These are phyloP conservation scores for Pangasius larnaudii DNA, from an alignment of 2,797 vertebrate species.

Conservation along the genomic window DNA sequence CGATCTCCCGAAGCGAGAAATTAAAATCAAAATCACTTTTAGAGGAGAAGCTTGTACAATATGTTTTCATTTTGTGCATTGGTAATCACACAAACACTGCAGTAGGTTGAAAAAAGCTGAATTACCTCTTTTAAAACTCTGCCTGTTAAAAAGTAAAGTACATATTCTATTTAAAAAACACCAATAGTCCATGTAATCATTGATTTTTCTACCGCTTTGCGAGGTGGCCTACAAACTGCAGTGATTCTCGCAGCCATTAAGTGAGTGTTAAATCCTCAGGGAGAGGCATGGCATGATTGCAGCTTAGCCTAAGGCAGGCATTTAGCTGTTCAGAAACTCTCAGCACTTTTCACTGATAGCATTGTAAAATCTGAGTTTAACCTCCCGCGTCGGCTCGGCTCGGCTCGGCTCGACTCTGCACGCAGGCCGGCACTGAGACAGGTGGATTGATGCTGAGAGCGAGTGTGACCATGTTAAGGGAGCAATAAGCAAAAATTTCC, in stretches of 20 bases:
- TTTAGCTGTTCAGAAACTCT: slow-evolving; percentile 48
- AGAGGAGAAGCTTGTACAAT: neutral
- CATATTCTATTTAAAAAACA: neutral
- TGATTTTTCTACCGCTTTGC: neutral
- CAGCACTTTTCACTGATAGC: slow-evolving; percentile 55
- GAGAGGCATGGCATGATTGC: slow-evolving; percentile 40
- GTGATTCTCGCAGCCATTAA: slow-evolving; percentile 33
- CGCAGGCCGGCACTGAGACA: slow-evolving; percentile 4
- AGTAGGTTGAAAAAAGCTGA: neutral
- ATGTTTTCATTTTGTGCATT: neutral
- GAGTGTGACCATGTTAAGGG: slow-evolving; percentile 32
- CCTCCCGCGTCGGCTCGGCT: slow-evolving; percentile 26
- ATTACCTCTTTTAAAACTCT: neutral
- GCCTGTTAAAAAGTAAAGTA: neutral
- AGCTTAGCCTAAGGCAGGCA: slow-evolving; percentile 44
- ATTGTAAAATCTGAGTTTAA: slow-evolving; percentile 52
- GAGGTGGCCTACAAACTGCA: slow-evolving; percentile 30
- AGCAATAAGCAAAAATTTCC: slow-evolving; percentile 52
- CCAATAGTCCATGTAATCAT: slow-evolving; percentile 9
- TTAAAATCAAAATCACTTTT: neutral
- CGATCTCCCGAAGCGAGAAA: neutral
- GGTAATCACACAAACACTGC: neutral
- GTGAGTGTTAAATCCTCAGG: slow-evolving; percentile 42
- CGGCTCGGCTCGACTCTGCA: neutral
- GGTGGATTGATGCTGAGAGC: slow-evolving; percentile 48